Percentiles rank a stretch among this genome's conserved stretches.
phyloP scores from a whole-genome alignment of 2,113 vertebrate species.

The Gallinago media region DNA sequence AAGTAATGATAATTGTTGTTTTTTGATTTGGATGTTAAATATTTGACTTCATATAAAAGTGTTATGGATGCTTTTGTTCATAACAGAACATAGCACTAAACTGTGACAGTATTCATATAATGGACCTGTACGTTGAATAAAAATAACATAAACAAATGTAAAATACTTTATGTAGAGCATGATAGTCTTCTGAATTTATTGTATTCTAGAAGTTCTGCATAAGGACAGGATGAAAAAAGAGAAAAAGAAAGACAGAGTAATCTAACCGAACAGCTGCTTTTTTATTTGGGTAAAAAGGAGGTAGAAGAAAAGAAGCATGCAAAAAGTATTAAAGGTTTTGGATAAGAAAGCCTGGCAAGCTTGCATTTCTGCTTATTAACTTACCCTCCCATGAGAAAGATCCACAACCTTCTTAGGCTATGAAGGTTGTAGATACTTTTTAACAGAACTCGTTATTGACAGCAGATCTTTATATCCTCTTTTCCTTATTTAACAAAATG shows the following conservation, averaged over 20 bases:
- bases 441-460: neutral
- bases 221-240: neutral
- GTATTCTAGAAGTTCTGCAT: neutral
- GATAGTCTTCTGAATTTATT: neutral
- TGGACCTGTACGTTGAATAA: neutral
- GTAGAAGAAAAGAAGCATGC: constrained; percentile 6
- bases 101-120: neutral
- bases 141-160: neutral
- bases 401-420: neutral
- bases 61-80: accelerated
- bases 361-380: constrained; percentile 31
- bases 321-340: constrained; percentile 29
- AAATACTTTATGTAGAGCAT: neutral
- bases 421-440: constrained; percentile 29
- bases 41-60: neutral
- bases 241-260: neutral
- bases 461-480: neutral
- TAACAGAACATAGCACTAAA: neutral
- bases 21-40: neutral
- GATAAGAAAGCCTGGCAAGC: neutral
- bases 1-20: neutral
- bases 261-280: neutral
- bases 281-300: neutral
- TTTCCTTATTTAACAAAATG: neutral
- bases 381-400: neutral